Evolutionary conservation across 2,113 vertebrate genomes (phyloP), one percentile per base, ranked within the genome.

Genomic region (Amblyopsis rosae): DNA sequence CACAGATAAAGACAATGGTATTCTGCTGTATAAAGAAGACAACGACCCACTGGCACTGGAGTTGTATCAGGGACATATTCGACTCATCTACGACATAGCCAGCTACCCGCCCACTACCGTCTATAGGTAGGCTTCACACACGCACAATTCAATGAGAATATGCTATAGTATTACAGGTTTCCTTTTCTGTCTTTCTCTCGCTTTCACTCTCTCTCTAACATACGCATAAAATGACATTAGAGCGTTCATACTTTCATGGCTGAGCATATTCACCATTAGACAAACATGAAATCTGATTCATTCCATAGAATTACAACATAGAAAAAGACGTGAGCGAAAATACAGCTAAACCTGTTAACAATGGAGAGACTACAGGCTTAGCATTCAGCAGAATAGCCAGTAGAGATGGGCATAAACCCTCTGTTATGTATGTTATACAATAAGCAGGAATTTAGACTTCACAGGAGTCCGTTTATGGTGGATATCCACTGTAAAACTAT

Each of bases 51-150:
- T 99, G 90, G 96, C 96, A 1, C 90, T 99, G 88, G 97, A 99
- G 86, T 82, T 99, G 64, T 99, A 98, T 88, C 97, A 98, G 86
- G 97, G 97, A 45, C 97, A 99, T 0, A 95, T 98, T 73, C 90
- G 97, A 48, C 95, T 98, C 70, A 94, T 98, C 80, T 98, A 98
- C 0, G 95, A 98, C 91, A 95, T 95, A 1, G 84, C 94, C 83
- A 96, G 87, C 83, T 95, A 96, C 75, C 95, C 95, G 3, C 96
- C 96, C 0, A 98, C 95, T 61, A 98, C 97, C 0, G 94, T 98
- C 0, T 98, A 99, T 84, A 99, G 97, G 97, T 98, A 79, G 32
- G 82, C 83, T 59, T 8, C 1, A 69, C 62, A 63, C 70, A 76
- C 53, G 35, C 48, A 13, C 45, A 2, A 26, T 26, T 26, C 26